Percentiles rank a stretch among this genome's conserved stretches.
These are phyloP conservation scores for Heliconius eleuchia DNA, from an alignment of 1,140 invertebrate species.

Conservation along the genomic window DNA sequence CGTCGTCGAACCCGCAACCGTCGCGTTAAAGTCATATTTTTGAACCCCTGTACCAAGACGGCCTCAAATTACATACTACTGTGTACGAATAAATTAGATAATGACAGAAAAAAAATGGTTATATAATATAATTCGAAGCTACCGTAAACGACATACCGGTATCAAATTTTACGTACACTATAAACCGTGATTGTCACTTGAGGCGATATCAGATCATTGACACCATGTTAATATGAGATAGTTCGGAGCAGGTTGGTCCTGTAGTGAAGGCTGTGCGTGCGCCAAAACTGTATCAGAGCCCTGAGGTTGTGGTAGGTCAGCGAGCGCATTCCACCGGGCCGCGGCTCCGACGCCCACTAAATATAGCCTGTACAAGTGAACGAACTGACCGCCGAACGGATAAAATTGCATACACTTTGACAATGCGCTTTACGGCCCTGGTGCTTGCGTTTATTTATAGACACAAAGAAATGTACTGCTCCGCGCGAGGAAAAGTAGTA, in stretches of 20 bases:
- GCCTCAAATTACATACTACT: background rate
- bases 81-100: background rate
- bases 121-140: too few relatives aligned
- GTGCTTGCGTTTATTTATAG: slow-evolving; percentile 29
- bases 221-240: slow-evolving; percentile 24
- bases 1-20: too few relatives aligned
- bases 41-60: too few relatives aligned
- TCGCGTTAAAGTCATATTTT: too few relatives aligned
- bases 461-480: slow-evolving; percentile 24
- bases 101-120: too few relatives aligned
- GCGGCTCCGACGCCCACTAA: slow-evolving; percentile 60
- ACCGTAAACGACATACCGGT: background rate
- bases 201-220: slow-evolving; percentile 27
- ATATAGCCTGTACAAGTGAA: slow-evolving; percentile 70
- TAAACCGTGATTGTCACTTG: slow-evolving; percentile 12
- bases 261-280: slow-evolving; percentile 41
- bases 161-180: background rate
- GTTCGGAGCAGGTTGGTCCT: slow-evolving; percentile 36
- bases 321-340: slow-evolving; percentile 63
- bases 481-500: background rate
- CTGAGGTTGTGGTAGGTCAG: slow-evolving; percentile 72
- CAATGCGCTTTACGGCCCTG: slow-evolving; percentile 32
- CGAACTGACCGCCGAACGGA: slow-evolving; percentile 53
- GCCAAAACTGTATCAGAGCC: slow-evolving; percentile 66
- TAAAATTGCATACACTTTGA: slow-evolving; percentile 39